phyloP scores from a whole-genome alignment of 2,888 invertebrate species.

The Serrognathus titanus region DNA sequence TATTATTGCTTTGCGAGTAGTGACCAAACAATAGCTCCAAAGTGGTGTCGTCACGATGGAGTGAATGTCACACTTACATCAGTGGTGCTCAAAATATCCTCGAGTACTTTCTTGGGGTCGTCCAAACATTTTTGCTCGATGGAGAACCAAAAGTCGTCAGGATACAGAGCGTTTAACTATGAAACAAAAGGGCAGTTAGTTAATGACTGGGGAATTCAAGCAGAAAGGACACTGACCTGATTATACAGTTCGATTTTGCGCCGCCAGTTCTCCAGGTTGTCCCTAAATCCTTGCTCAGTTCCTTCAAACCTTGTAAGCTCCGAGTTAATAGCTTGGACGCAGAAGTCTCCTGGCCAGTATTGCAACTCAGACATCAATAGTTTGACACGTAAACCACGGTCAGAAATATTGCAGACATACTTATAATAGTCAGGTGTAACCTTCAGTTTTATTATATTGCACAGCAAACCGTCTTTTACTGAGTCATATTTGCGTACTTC shows the following conservation, averaged over 20 bases:
- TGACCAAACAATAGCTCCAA: background rate
- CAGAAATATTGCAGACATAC: slow-evolving; percentile 54
- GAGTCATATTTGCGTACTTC: slow-evolving; percentile 45
- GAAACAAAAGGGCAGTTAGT: slow-evolving; percentile 5
- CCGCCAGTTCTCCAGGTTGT: slow-evolving; percentile 55
- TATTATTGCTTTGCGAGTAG: no score
- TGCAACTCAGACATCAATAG: slow-evolving; percentile 55
- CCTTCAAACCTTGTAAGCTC: slow-evolving; percentile 50
- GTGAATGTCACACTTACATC: slow-evolving; percentile 30
- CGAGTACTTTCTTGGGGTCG: slow-evolving; percentile 47
- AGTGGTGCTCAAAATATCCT: slow-evolving; percentile 30
- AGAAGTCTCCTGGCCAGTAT: slow-evolving; percentile 57
- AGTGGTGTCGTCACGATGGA: no score
- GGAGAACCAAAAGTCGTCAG: slow-evolving; percentile 58
- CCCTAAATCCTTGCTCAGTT: slow-evolving; percentile 38
- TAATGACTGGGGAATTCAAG: no score
- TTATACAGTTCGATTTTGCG: slow-evolving; percentile 63
- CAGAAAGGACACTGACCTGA: slow-evolving; percentile 47
- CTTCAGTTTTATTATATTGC: slow-evolving; percentile 55
- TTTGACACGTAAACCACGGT: slow-evolving; percentile 52
- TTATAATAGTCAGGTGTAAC: slow-evolving; percentile 52
- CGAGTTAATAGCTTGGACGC: slow-evolving; percentile 52
- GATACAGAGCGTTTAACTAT: slow-evolving; percentile 57
- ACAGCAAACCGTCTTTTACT: slow-evolving; percentile 58
- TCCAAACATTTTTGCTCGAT: slow-evolving; percentile 56